A percentile compares a stretch with the other conserved stretches of the same genome.
Evolutionary conservation across 2,113 vertebrate genomes (phyloP).

Genomic region (Gymnocephalus cernua): DNA sequence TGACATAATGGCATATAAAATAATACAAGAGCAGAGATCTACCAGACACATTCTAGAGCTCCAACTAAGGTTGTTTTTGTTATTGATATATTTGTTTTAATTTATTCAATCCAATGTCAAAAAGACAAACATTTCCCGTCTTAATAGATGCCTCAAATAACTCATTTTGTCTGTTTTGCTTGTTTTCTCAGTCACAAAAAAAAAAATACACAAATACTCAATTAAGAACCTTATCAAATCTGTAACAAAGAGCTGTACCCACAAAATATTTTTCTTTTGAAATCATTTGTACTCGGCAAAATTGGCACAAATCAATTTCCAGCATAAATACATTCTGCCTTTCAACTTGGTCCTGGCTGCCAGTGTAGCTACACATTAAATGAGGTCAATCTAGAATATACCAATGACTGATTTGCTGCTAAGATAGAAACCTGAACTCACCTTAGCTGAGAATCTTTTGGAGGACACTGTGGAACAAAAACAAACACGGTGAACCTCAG

Average conservation of each 20-base stretch:
- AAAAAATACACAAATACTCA: neutral
- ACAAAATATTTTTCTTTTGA: neutral
- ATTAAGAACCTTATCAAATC: neutral
- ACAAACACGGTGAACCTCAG: constrained; percentile 46
- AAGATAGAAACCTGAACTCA: constrained; percentile 77
- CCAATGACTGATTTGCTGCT: neutral
- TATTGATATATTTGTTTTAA: neutral
- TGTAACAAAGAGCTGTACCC: too few relatives aligned
- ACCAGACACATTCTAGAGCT: neutral
- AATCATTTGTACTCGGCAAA: neutral
- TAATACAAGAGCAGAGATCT: neutral
- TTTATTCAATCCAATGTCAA: neutral
- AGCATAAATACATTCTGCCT: neutral
- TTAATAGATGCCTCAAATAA: neutral
- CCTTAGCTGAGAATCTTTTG: constrained; percentile 96
- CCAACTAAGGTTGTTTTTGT: neutral
- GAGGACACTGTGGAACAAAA: constrained; percentile 90
- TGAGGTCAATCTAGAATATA: neutral
- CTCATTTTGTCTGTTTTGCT: neutral
- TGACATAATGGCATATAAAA: neutral
- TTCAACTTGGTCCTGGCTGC: neutral
- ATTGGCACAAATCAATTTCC: neutral
- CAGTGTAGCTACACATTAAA: neutral
- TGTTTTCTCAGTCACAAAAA: neutral
- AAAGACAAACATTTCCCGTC: neutral